Conservation (phyloP, 2,113 vertebrate species). For the Megaceryle torquata region DNA sequence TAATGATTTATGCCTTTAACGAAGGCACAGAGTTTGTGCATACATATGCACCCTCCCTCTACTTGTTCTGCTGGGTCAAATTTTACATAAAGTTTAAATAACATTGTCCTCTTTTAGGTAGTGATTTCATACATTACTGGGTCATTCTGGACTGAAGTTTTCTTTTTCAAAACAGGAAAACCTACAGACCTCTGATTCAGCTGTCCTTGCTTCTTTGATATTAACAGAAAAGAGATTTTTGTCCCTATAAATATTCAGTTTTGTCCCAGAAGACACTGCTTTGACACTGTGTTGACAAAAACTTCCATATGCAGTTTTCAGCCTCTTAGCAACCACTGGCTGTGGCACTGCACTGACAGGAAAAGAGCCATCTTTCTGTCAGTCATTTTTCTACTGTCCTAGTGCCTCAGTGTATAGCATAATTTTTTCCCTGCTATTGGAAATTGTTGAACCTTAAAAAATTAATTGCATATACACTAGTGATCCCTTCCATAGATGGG, state of each 20-base stretch:
- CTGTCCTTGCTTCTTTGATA: not conserved
- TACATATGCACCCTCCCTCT: not conserved
- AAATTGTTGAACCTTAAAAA: conserved; percentile 44
- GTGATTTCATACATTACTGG: not conserved
- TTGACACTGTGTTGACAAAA: not conserved
- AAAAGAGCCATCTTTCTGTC: conserved; percentile 10
- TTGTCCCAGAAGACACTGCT: not conserved
- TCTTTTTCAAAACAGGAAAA: not conserved
- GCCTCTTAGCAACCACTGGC: not conserved
- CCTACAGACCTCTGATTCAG: not conserved
- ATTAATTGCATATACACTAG: conserved; percentile 37
- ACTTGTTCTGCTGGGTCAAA: not conserved
- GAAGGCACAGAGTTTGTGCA: not conserved
- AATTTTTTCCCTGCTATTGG: not conserved
- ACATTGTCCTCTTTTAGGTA: not conserved
- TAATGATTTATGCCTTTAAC: not conserved
- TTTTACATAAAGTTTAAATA: not conserved
- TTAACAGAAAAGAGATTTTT: not conserved
- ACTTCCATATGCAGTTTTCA: not conserved
- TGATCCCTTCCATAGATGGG: conserved; percentile 24
- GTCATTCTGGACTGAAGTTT: not conserved
- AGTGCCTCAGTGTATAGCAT: not conserved
- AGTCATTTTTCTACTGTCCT: not conserved
- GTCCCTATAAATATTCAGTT: not conserved
- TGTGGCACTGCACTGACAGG: not conserved